phyloP scores from a whole-genome alignment of 2,113 vertebrate species.

The Aptenodytes forsteri region DNA sequence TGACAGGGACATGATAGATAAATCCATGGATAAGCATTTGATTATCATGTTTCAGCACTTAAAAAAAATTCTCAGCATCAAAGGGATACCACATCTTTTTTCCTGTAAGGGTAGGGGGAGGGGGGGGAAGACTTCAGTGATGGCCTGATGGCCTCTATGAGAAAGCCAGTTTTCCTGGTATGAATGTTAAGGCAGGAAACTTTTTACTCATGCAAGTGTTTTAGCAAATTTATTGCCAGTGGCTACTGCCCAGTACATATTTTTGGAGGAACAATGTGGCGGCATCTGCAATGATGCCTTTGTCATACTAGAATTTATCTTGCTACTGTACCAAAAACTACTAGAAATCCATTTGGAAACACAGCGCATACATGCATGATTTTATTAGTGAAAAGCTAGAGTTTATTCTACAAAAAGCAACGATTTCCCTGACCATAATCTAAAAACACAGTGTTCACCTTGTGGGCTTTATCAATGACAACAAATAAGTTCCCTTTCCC shows the following conservation, averaged over 20 bases:
- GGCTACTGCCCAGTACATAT: background rate
- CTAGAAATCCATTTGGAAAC: background rate
- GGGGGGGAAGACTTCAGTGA: background rate
- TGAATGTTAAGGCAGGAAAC: background rate
- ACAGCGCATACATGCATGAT: background rate
- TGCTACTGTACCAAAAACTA: background rate
- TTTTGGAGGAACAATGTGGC: background rate
- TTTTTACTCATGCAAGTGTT: background rate
- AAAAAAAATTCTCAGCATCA: background rate
- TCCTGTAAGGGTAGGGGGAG: background rate
- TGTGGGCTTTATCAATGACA: background rate
- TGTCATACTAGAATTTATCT: background rate
- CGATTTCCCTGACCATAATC: background rate
- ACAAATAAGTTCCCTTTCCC: background rate
- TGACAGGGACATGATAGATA: background rate
- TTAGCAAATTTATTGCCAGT: background rate
- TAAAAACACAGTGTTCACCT: background rate
- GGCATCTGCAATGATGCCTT: background rate
- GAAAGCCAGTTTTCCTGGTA: background rate
- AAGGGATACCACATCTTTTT: background rate
- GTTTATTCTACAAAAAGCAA: background rate
- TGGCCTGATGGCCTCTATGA: background rate
- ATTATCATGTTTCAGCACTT: background rate
- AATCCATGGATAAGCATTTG: background rate
- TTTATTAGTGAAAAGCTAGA: background rate